A percentile compares a stretch with the other conserved stretches of the same genome.
These are phyloP conservation scores for Glaucidium brasilianum DNA, from an alignment of 2,113 vertebrate genomes.

Conservation along the genomic window DNA sequence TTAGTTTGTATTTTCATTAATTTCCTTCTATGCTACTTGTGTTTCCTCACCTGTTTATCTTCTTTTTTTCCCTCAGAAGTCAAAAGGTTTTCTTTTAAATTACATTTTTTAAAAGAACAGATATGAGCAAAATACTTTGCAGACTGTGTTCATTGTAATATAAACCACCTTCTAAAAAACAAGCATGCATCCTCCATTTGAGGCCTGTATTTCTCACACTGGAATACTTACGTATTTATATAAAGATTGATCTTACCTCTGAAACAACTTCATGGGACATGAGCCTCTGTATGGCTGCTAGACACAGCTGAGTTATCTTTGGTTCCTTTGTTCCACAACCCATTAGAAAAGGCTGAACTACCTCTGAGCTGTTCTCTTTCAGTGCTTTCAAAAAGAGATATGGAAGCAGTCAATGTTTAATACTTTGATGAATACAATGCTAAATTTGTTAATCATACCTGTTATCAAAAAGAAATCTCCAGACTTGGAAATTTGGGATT, in stretches of 20 bases:
- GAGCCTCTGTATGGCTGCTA: slow-evolving; percentile 96
- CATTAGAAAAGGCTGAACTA: slow-evolving; percentile 98
- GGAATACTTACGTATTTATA: not conserved
- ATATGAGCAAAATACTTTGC: not conserved
- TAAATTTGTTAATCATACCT: not conserved
- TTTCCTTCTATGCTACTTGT: not conserved
- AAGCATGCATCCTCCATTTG: not conserved
- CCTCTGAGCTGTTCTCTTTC: slow-evolving; percentile 98
- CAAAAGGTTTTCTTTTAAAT: not conserved
- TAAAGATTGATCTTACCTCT: slow-evolving; percentile 81
- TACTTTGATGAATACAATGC: not conserved
- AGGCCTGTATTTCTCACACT: not conserved
- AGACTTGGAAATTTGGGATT: not conserved
- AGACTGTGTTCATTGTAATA: not conserved
- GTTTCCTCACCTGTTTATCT: not conserved
- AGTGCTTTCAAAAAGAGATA: slow-evolving; percentile 82
- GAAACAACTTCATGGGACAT: slow-evolving; percentile 99
- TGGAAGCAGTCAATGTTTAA: not conserved
- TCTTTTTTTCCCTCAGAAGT: not conserved
- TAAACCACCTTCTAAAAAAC: not conserved
- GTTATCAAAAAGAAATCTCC: not conserved
- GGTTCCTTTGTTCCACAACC: slow-evolving; percentile 99
- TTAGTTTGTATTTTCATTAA: not conserved
- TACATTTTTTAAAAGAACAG: not conserved
- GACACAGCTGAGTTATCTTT: slow-evolving; percentile 96